phyloP scores from a whole-genome alignment of 2,113 vertebrate species.

The Pomatostomus ruficeps region DNA sequence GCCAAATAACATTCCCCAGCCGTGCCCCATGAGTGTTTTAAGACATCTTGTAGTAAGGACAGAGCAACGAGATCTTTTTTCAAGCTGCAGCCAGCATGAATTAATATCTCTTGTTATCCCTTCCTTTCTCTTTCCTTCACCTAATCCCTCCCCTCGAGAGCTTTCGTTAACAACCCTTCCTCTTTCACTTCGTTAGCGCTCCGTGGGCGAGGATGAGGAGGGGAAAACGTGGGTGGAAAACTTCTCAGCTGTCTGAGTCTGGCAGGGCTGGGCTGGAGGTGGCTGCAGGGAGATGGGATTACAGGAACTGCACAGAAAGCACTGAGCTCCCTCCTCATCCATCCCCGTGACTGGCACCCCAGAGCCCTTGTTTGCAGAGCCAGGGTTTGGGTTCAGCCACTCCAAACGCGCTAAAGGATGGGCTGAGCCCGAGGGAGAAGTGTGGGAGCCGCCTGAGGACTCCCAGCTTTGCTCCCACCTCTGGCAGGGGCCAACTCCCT shows the following conservation, averaged over 20 bases:
- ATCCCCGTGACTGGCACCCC: conserved; percentile 9
- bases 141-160: not conserved
- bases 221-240: conserved; percentile 33
- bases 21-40: conserved; percentile 11
- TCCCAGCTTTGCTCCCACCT: not conserved
- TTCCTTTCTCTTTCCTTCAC: conserved; percentile 8
- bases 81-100: conserved; percentile 1
- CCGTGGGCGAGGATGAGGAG: conserved; percentile 19
- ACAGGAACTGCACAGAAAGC: not conserved
- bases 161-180: conserved; percentile 9
- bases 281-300: not conserved
- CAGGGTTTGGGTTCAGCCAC: not conserved
- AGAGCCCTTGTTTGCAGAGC: not conserved
- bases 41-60: conserved; percentile 35
- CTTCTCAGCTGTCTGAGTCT: conserved; percentile 24
- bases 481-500: not conserved
- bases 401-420: conserved; percentile 4
- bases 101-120: not conserved
- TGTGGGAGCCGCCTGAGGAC: not conserved
- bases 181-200: conserved; percentile 29
- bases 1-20: conserved; percentile 58
- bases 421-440: not conserved
- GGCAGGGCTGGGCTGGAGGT: conserved; percentile 16
- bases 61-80: not conserved
- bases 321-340: not conserved